phyloP scores from a whole-genome alignment of 1,140 invertebrate species.

The Eumaeus atala region DNA sequence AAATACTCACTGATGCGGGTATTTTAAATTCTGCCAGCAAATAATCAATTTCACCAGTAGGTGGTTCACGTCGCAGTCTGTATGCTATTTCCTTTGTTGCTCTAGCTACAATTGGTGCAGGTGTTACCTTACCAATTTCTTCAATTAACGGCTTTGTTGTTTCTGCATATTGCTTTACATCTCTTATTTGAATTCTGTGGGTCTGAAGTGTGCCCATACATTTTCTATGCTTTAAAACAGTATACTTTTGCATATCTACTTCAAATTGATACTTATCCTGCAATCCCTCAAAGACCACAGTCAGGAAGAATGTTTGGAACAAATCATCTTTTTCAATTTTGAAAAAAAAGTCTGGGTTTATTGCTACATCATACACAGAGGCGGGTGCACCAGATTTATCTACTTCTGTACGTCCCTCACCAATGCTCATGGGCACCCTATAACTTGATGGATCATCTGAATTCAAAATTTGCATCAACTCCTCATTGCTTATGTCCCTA shows the following conservation, averaged over 20 bases:
- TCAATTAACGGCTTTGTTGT: slow-evolving; percentile 71
- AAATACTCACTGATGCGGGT: slow-evolving; percentile 60
- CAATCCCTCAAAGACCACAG: slow-evolving; percentile 81
- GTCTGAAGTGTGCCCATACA: slow-evolving; percentile 82
- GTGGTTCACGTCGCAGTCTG: slow-evolving; percentile 65
- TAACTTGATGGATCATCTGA: slow-evolving; percentile 83
- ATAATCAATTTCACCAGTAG: slow-evolving; percentile 60
- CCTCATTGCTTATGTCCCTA: slow-evolving; percentile 84
- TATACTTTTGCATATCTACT: slow-evolving; percentile 77
- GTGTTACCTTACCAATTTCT: slow-evolving; percentile 62
- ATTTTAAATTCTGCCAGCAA: slow-evolving; percentile 76
- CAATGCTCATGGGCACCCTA: slow-evolving; percentile 91
- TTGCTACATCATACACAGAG: slow-evolving; percentile 84
- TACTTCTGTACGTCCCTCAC: slow-evolving; percentile 82
- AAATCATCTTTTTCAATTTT: slow-evolving; percentile 80
- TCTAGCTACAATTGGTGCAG: slow-evolving; percentile 31
- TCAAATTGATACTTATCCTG: slow-evolving; percentile 82
- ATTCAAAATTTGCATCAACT: slow-evolving; percentile 81
- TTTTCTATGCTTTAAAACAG: slow-evolving; percentile 77
- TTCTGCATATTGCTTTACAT: slow-evolving; percentile 68
- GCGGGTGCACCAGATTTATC: slow-evolving; percentile 85
- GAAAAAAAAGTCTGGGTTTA: slow-evolving; percentile 82
- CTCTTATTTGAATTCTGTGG: slow-evolving; percentile 82
- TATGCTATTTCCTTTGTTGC: slow-evolving; percentile 52
- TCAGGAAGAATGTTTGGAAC: slow-evolving; percentile 85